These are phyloP conservation scores for Porites cylindrica DNA, from an alignment of 92 coral and sea anemone species.

Conservation along the genomic window DNA sequence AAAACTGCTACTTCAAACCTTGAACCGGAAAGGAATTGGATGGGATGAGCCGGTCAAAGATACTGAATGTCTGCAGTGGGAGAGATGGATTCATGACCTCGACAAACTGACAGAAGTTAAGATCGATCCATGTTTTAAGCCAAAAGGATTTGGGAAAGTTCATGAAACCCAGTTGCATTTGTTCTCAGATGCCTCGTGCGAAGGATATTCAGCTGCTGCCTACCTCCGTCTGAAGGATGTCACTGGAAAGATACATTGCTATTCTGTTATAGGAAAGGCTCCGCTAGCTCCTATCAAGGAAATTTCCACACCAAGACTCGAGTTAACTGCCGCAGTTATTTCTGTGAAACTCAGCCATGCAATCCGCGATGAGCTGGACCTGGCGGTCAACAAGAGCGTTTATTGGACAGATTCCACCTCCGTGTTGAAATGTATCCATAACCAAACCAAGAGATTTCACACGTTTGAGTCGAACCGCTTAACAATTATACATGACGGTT, in stretches of 20 bases:
- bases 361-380: too few species aligned
- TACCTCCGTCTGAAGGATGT: conserved; percentile 8
- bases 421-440: conserved; percentile 58
- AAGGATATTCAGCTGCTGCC: conserved; percentile 27
- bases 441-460: conserved; percentile 25
- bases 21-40: conserved; percentile 30
- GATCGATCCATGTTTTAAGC: conserved; percentile 58
- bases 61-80: conserved; percentile 43
- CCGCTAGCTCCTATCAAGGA: conserved; percentile 12
- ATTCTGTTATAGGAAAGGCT: conserved; percentile 44
- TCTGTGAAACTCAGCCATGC: too few species aligned
- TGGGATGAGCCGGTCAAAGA: conserved; percentile 58
- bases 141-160: neutral
- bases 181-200: conserved; percentile 14
- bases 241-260: conserved; percentile 2
- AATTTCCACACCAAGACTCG: too few species aligned
- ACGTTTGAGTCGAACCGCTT: too few species aligned
- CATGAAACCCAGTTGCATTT: conserved; percentile 26
- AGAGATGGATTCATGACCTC: conserved; percentile 55
- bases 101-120: conserved; percentile 25
- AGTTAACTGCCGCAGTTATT: too few species aligned
- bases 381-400: too few species aligned
- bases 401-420: conserved; percentile 48
- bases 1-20: conserved; percentile 42
- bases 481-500: too few species aligned